Percentiles rank a stretch among this genome's conserved stretches.
Conservation (phyloP, 1,140 invertebrate genomes). For the Drosophila obscura region DNA sequence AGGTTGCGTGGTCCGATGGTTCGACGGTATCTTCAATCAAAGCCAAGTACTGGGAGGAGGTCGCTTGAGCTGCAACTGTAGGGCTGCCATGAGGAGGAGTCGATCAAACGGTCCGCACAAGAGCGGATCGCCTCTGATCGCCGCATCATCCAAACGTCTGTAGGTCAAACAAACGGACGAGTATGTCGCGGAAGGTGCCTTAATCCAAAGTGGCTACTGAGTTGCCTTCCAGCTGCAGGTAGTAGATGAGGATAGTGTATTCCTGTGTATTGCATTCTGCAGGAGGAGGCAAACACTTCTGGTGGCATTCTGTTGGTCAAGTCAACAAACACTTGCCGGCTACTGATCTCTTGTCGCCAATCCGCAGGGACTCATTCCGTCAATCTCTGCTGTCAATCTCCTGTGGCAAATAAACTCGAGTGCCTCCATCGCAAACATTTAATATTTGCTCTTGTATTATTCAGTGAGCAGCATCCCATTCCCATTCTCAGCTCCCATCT, state of each 20-base stretch:
- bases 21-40: conserved; percentile 63
- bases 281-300: conserved; percentile 56
- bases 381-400: conserved; percentile 77
- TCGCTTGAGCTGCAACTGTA: conserved; percentile 75
- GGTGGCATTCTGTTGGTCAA: conserved; percentile 56
- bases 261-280: conserved; percentile 42
- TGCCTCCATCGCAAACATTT: conserved; percentile 70
- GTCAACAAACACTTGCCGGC: conserved; percentile 59
- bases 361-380: conserved; percentile 48
- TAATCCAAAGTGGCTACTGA: conserved; percentile 81
- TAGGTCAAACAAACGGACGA: conserved; percentile 73
- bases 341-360: conserved; percentile 59
- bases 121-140: conserved; percentile 34
- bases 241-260: background rate
- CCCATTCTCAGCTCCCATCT: conserved; percentile 37
- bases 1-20: background rate
- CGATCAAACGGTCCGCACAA: conserved; percentile 69
- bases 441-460: conserved; percentile 80
- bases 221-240: conserved; percentile 55
- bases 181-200: conserved; percentile 29
- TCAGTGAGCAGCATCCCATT: conserved; percentile 73
- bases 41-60: conserved; percentile 25
- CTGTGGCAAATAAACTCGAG: conserved; percentile 80
- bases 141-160: conserved; percentile 28
- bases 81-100: conserved; percentile 42